phyloP scores from a whole-genome alignment of 2,797 vertebrate species.

The Gobionotothen gibberifrons region DNA sequence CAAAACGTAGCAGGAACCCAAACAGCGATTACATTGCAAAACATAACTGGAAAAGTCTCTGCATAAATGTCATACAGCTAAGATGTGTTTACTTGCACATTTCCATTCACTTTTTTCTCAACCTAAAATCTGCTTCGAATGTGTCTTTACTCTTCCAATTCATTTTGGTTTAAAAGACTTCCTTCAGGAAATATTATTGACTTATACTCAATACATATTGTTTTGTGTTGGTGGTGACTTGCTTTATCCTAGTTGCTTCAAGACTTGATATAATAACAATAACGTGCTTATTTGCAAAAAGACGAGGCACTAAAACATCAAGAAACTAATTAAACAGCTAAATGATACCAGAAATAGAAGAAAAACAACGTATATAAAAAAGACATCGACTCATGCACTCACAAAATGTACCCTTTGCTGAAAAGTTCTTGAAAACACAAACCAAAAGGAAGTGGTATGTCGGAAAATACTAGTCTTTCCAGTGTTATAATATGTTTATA shows the following conservation, averaged over 20 bases:
- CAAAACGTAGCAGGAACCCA: background rate
- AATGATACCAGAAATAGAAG: background rate
- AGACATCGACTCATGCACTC: background rate
- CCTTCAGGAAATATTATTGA: background rate
- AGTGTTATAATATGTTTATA: background rate
- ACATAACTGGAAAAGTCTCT: background rate
- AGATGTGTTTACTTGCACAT: background rate
- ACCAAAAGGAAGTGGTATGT: too few species aligned
- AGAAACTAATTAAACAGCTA: too few species aligned
- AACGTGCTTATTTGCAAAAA: background rate
- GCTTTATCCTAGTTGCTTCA: background rate
- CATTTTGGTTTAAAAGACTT: background rate
- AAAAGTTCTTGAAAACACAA: too few species aligned
- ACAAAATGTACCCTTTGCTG: background rate
- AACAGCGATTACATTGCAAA: background rate
- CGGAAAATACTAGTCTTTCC: background rate
- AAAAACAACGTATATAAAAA: background rate
- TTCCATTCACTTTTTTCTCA: background rate
- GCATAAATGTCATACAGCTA: background rate
- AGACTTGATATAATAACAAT: background rate
- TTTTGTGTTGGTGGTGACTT: background rate
- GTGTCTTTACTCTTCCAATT: background rate
- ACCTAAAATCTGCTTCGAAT: background rate
- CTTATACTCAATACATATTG: background rate
- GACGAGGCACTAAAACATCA: too few species aligned